Conservation (phyloP, 2,113 vertebrate genomes). For the Engraulis encrasicolus region DNA sequence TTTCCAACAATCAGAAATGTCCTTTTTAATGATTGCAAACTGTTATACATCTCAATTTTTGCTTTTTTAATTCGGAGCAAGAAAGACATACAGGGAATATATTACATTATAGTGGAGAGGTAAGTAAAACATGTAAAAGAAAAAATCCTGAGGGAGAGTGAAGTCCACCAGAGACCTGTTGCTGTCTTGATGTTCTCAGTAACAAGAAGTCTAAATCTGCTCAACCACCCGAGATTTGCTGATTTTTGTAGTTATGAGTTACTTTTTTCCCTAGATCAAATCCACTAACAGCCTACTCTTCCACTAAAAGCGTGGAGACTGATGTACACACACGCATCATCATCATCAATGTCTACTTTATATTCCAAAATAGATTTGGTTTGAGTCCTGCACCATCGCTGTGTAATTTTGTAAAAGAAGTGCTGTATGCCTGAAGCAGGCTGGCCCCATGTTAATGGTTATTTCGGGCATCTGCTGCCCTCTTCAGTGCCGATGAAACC, state of each 20-base stretch:
- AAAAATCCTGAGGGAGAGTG: conserved; percentile 43
- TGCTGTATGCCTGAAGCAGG: conserved; percentile 50
- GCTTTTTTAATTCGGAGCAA: conserved; percentile 43
- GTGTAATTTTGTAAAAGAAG: conserved; percentile 30
- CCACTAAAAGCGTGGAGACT: not conserved
- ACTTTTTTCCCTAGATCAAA: conserved; percentile 1
- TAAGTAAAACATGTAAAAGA: conserved; percentile 26
- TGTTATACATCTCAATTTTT: conserved; percentile 37
- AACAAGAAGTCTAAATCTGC: not conserved
- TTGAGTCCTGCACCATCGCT: not conserved
- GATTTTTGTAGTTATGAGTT: not conserved
- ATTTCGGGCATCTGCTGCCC: conserved; percentile 26
- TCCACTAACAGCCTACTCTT: not conserved
- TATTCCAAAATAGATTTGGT: not conserved
- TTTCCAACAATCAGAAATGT: conserved; percentile 60
- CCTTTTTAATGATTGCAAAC: conserved; percentile 23
- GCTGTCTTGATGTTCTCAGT: conserved; percentile 14
- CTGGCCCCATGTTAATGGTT: conserved; percentile 47
- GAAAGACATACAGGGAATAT: conserved; percentile 34
- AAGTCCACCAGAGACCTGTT: conserved; percentile 43
- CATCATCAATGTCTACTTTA: not conserved
- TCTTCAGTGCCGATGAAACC: not conserved
- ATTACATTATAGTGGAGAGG: conserved; percentile 35
- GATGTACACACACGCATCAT: not conserved
- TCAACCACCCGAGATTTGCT: not conserved